These are phyloP conservation scores for Lasioglossum leucozonium DNA, from an alignment of 2,888 invertebrate species.

Conservation along the genomic window DNA sequence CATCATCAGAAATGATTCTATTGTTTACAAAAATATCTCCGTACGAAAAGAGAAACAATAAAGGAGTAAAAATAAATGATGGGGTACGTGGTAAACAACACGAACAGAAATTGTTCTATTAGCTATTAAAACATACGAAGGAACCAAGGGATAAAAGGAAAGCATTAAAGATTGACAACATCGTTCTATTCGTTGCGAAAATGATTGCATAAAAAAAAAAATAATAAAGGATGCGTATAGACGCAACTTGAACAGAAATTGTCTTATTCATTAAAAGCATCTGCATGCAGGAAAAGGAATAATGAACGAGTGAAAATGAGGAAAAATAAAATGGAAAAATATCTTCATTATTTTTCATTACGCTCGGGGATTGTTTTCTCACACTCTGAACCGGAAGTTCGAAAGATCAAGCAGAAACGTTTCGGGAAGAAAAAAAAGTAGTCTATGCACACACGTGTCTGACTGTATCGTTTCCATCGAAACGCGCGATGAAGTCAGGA, in stretches of 20 bases:
- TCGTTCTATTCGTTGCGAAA: too few relatives aligned
- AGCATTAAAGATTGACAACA: neutral
- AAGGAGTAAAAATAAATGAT: neutral
- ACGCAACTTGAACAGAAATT: neutral
- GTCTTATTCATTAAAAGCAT: neutral
- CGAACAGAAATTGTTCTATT: neutral
- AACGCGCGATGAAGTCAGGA: conserved; percentile 13
- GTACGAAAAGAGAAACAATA: neutral
- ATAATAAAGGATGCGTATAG: neutral
- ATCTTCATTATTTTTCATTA: neutral
- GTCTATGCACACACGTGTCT: neutral
- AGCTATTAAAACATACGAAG: neutral
- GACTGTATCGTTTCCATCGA: neutral
- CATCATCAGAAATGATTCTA: neutral
- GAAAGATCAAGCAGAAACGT: neutral
- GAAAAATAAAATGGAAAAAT: neutral
- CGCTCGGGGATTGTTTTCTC: neutral
- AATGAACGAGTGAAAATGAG: neutral
- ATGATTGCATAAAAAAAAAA: neutral
- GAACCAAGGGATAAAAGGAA: neutral
- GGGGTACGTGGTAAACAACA: too few relatives aligned
- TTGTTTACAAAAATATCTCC: neutral
- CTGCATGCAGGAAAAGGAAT: neutral
- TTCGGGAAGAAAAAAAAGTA: neutral
- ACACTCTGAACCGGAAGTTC: neutral